Conservation (phyloP, 2,888 invertebrate species). For the Hymenopus coronatus region DNA sequence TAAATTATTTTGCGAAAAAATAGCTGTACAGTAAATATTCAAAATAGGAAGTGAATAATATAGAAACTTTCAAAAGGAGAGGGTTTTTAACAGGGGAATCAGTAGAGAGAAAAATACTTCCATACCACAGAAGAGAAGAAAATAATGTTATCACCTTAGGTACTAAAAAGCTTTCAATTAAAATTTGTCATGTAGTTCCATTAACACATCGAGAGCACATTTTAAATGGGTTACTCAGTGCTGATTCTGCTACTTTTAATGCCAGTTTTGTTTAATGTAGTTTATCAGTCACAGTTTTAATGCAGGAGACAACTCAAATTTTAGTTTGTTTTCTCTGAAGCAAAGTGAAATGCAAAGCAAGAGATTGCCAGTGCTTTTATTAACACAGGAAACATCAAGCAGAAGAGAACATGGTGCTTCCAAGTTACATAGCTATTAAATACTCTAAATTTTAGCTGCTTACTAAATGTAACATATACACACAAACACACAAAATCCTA, state of each 20-base stretch:
- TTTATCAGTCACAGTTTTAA: neutral
- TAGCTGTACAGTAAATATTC: neutral
- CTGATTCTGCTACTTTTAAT: neutral
- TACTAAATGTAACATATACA: too few relatives aligned
- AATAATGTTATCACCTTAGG: neutral
- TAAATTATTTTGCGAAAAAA: neutral
- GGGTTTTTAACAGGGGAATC: neutral
- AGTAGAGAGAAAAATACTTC: neutral
- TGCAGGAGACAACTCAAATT: neutral
- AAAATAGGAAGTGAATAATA: neutral
- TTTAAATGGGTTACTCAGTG: neutral
- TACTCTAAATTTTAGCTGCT: too few relatives aligned
- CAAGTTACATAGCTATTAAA: neutral
- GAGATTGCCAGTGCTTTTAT: neutral
- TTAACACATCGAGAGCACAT: neutral
- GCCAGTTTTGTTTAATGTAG: neutral
- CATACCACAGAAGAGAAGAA: neutral
- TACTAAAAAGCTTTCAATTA: neutral
- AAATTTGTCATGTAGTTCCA: neutral
- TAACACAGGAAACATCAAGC: neutral
- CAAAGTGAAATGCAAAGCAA: neutral
- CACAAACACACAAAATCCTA: too few relatives aligned
- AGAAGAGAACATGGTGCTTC: neutral
- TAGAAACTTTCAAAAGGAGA: neutral
- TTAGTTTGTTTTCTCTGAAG: neutral